Evolutionary conservation across 2,113 vertebrate genomes (phyloP), one percentile per base, ranked within the genome.

Genomic region (Trichomycterus rosablanca): DNA sequence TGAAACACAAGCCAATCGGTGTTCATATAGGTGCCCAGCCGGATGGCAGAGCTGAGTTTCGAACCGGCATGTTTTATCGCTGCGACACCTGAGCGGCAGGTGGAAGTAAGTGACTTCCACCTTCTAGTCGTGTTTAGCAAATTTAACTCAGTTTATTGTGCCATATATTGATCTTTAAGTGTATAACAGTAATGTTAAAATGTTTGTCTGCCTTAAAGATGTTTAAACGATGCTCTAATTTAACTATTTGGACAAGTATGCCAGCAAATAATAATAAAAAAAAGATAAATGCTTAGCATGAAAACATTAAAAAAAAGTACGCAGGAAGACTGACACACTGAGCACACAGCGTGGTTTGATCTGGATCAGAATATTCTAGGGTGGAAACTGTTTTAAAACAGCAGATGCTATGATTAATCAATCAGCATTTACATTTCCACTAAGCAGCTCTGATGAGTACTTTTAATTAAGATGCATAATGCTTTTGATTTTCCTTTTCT

Each of bases 351-450:
- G 14, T 65, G 63, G 54, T 48, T 49, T 20, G 35, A 24, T 65
- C 32, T 30, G 22, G 28, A 30, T 26, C 51, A 39, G 19, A 64
- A 55, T 39, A 65, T 65, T 65, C 63, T 28, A 57, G 32, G 35
- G 44, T 48, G 52, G 15, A 43, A 28, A 32, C 63, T 49, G 40
- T 56, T 56, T 65, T 49, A 49, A 65, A 49, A 57, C 22, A 14
- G 22, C 52, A 64, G 42, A 54, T 52, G 5, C 43, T 40, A 57
- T 57, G 63, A 56, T 65, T 65, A 65, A 65, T 65, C 63, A 65
- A 57, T 65, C 63, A 65, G 35, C 43, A 65, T 64, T 64, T 64
- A 46, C 62, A 64, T 64, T 39, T 51, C 15, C 20, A 40, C 52
- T 54, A 55, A 55, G 34, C 52, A 15, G 44, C 52, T 49, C 34